Percentiles rank a stretch among this genome's conserved stretches.
These are phyloP conservation scores for Ennomos quercinarius DNA, from an alignment of 2,888 invertebrate species.

Conservation along the genomic window DNA sequence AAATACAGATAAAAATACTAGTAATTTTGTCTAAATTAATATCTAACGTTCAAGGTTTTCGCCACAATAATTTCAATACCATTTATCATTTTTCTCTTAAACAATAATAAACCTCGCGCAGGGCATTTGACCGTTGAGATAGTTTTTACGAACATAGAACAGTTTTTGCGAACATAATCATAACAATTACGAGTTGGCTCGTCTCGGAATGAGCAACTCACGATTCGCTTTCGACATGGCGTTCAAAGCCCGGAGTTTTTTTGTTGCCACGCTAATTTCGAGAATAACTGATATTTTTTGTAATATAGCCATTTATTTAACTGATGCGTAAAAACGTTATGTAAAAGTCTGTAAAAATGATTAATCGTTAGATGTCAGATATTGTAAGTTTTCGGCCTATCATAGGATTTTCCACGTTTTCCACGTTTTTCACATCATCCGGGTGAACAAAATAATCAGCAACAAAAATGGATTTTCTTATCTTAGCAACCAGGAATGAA, in stretches of 20 bases:
- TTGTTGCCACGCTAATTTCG: slow-evolving; percentile 14
- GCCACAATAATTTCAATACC: slow-evolving; percentile 1
- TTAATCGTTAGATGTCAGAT: no score
- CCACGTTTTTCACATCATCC: no score
- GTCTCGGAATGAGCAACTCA: slow-evolving; percentile 26
- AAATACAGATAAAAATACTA: no score
- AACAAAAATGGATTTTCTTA: no score
- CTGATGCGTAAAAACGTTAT: no score
- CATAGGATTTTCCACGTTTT: no score
- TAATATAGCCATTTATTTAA: no score
- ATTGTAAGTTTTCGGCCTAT: no score
- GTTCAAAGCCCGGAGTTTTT: slow-evolving; percentile 19
- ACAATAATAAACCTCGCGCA: slow-evolving; percentile 8
- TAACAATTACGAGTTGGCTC: slow-evolving; percentile 27
- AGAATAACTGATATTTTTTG: no score
- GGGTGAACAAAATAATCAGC: no score
- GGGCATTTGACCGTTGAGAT: slow-evolving; percentile 24
- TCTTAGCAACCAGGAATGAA: no score
- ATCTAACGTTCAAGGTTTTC: background rate
- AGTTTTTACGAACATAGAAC: slow-evolving; percentile 19
- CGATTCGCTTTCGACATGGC: slow-evolving; percentile 19
- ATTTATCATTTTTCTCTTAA: slow-evolving; percentile 21
- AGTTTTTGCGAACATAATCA: slow-evolving; percentile 32
- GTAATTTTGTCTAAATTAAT: background rate
- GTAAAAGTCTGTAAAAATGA: no score